Percentiles rank a stretch among this genome's conserved stretches.
phyloP scores from a whole-genome alignment of 2,888 invertebrate genomes.

The Macrophya alboannulata region DNA sequence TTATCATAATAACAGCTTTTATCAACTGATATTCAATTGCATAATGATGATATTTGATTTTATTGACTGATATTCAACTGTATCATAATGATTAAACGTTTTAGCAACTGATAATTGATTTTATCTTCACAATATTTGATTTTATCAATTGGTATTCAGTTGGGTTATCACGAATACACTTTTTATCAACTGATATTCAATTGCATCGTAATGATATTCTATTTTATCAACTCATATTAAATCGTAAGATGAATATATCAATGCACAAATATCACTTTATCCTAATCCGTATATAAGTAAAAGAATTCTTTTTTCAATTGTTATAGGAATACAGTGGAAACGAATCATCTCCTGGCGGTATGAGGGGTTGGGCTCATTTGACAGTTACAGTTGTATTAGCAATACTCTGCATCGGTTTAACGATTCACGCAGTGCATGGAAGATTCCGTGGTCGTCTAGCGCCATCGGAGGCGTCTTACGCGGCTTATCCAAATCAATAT shows the following conservation, averaged over 20 bases:
- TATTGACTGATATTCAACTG: not conserved
- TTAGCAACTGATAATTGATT: not conserved
- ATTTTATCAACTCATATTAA: not conserved
- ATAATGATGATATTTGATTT: not conserved
- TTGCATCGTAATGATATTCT: not conserved
- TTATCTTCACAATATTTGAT: not conserved
- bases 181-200: not conserved
- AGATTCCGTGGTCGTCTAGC: constrained; percentile 74
- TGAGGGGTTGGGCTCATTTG: constrained; percentile 71
- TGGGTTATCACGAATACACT: not conserved
- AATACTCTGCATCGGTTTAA: constrained; percentile 71
- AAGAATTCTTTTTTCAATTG: not conserved
- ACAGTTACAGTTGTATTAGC: constrained; percentile 73
- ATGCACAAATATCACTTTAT: not conserved
- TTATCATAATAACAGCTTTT: not conserved
- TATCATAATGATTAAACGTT: not conserved
- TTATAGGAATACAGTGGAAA: constrained; percentile 2
- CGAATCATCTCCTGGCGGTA: constrained; percentile 35
- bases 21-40: not conserved
- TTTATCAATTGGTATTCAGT: not conserved
- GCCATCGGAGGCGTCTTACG: constrained; percentile 68
- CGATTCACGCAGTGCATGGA: constrained; percentile 72
- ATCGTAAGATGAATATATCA: not conserved
- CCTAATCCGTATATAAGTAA: not conserved
- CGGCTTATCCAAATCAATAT: constrained; percentile 74